Base-by-base conservation (phyloP, 2,888 invertebrate species). In the Tetragnatha montana region DNA sequence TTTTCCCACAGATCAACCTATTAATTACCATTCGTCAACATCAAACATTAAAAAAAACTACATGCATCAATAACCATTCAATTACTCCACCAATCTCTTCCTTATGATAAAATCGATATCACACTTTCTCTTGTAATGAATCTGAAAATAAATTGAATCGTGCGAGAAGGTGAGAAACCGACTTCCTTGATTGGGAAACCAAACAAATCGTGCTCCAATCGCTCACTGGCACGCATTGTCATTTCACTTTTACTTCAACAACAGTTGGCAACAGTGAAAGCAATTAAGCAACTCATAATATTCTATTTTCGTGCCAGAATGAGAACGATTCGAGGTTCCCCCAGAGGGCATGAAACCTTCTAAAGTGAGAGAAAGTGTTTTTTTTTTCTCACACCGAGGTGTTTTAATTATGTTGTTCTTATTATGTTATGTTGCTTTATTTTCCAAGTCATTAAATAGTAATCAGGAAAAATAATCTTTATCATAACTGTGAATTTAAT, bases 141-240 rank as follows among this genome's bases (percentile, higher is more conserved):
- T 60, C 60, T 60, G 12, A 60, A 60, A 60, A 60, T 60, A 7
- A 60, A 60, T 60, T 1, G 6, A 60, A 17, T 35, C 35, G 35
- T 35, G 35, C 35, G 35, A 35, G 35, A 35, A 35, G 35, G 35
- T 35, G 35, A 35, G 35, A 35, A 35, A 35, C 17, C 12, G 12
- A 60, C 60, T 60, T 60, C 60, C 60, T 60, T 60, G 60, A 60
- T 60, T 12, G 60, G 4, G 14, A 60, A 60, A 60, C 17, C 60
- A 60, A n/a, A 60, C 60, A 8, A 17, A 4, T 2, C 17, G 60
- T 60, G 60, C 14, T 60, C 60, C 17, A 17, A 12, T 60, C 10
- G 60, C 60, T 8, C 50, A 50, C 76, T 19, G 76, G 50, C 51
- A 50, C 76, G 50, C 50, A n/a, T 76, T 76, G 49, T 50, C 21